Percentiles rank a stretch among this genome's conserved stretches.
Conservation (phyloP, 2,888 invertebrate species). For the Tetropium fuscum region DNA sequence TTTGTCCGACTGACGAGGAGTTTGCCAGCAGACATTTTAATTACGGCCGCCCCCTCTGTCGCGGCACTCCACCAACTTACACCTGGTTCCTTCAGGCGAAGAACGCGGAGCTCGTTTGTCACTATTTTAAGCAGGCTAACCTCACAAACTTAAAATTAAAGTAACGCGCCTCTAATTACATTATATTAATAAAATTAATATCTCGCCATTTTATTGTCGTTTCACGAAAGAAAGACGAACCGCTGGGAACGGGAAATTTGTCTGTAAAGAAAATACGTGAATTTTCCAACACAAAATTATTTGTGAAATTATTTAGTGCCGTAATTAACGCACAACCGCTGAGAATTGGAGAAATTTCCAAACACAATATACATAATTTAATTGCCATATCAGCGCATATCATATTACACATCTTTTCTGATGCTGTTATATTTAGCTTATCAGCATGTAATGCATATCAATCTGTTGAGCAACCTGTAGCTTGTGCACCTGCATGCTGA, state of each 20-base stretch:
- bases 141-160: conserved; percentile 47
- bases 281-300: too few relatives aligned
- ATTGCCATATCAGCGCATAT: too few relatives aligned
- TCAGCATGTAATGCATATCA: too few relatives aligned
- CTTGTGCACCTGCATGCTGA: too few relatives aligned
- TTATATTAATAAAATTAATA: conserved; percentile 54
- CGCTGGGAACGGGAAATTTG: background rate
- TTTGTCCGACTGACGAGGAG: conserved; percentile 62
- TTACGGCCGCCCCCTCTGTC: conserved; percentile 58
- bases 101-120: conserved; percentile 44
- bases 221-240: conserved; percentile 23
- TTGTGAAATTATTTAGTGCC: too few relatives aligned
- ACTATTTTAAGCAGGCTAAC: conserved; percentile 46
- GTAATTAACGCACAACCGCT: too few relatives aligned
- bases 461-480: too few relatives aligned
- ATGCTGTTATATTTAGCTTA: too few relatives aligned
- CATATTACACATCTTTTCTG: too few relatives aligned
- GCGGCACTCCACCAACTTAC: conserved; percentile 48
- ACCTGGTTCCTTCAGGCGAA: conserved; percentile 51
- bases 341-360: too few relatives aligned
- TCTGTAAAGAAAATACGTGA: background rate
- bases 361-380: too few relatives aligned
- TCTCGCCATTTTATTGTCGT: conserved; percentile 40
- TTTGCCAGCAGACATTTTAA: conserved; percentile 64
- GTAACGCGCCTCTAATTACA: conserved; percentile 55